Percentiles rank a stretch among this genome's conserved stretches.
Conservation (phyloP, 2,113 vertebrate genomes). For the Sciurus niger region DNA sequence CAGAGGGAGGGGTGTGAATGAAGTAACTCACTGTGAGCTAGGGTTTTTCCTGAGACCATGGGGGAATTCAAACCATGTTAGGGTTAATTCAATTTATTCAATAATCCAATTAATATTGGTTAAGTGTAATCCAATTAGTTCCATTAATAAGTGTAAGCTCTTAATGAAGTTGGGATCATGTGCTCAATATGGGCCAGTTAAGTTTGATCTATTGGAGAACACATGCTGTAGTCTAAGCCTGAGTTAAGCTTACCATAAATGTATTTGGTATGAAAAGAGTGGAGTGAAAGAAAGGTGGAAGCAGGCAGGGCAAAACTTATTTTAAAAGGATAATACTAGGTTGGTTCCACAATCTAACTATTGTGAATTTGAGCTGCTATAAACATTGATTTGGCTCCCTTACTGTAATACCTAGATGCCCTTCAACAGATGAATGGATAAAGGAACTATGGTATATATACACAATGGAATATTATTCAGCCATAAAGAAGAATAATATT, state of each 20-base stretch:
- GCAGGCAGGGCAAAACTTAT: not conserved
- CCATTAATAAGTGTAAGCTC: not conserved
- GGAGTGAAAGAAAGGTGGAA: not conserved
- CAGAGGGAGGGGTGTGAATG: not conserved
- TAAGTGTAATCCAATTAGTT: not conserved
- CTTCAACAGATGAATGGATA: no score
- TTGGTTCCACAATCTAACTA: no score
- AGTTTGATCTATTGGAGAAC: not conserved
- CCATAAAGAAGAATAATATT: no score
- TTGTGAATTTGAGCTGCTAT: no score
- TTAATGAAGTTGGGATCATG: constrained; percentile 2
- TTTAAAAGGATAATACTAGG: not conserved
- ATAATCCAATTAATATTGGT: constrained; percentile 51
- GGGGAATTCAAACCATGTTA: not conserved
- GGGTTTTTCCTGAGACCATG: not conserved
- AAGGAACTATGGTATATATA: no score
- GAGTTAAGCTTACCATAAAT: not conserved
- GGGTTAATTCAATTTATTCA: constrained; percentile 1
- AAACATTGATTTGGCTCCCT: no score
- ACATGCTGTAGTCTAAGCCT: not conserved
- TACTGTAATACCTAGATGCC: no score
- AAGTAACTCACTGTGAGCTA: not conserved
- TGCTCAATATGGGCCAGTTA: not conserved
- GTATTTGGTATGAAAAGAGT: not conserved
- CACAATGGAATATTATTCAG: no score